Evolutionary conservation across 2,888 invertebrate species (phyloP), one percentile per base, ranked within the genome.

Genomic region (Cartodere bifasciata): DNA sequence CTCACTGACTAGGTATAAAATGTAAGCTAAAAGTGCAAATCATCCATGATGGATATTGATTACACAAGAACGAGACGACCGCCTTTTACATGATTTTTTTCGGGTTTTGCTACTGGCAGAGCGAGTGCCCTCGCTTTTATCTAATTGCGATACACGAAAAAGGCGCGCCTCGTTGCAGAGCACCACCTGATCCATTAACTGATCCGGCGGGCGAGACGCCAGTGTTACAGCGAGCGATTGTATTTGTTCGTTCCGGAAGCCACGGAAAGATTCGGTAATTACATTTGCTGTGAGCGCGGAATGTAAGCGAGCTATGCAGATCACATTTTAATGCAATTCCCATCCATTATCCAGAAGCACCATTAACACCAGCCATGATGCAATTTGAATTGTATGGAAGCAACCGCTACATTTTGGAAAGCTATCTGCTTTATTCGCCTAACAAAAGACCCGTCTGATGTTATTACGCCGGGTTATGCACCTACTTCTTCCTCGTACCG

Each of bases 281-380:
- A 53, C 51, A 50, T 52, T 53, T 51, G 48, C 49, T n/a, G n/a
- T n/a, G 48, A 48, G 47, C 47, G 35, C 37, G 46, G 47, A 50
- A 51, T 54, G 53, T 55, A 54, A 52, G 51, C 56, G 55, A 51
- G 53, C 60, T 59, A 60, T 61, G 60, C 61, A 60, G 61, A 62
- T 63, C 63, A 60, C 60, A 62, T 61, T 63, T 62, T 63, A 62
- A 61, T 62, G 61, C 60, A 61, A 62, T 63, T 62, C 60, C 59
- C 60, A 62, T 61, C 63, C 61, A 62, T 63, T 62, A 60, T 57
- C 56, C 53, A 58, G 56, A 55, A 55, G 56, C 45, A 56, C 62
- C 60, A 60, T 60, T 60, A 60, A 56, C 59, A 55, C 58, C 55
- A 51, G 51, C 55, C 48, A 53, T 56, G 56, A 58, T 59, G 58